These are phyloP conservation scores for Chloroceryle inda DNA, from an alignment of 2,797 vertebrate species.

Conservation along the genomic window DNA sequence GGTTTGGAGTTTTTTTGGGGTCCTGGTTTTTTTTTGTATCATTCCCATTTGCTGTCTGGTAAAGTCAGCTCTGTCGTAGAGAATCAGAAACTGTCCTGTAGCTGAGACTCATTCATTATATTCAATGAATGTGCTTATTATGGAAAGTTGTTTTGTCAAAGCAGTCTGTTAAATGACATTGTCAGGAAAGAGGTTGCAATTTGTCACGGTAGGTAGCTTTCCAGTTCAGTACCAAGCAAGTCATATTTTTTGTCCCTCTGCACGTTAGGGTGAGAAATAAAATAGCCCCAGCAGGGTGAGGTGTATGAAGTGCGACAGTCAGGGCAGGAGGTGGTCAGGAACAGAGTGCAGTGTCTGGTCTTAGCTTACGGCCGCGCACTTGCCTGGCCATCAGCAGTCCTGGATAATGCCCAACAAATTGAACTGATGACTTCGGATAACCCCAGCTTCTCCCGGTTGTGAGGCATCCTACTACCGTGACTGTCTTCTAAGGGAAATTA, in stretches of 20 bases:
- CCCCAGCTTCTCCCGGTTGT: neutral
- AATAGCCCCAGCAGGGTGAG: neutral
- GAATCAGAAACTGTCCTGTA: neutral
- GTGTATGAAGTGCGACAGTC: neutral
- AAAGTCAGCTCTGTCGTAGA: neutral
- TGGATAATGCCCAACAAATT: slow-evolving; percentile 27
- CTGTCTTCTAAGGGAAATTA: slow-evolving; percentile 51
- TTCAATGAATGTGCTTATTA: neutral
- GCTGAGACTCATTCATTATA: neutral
- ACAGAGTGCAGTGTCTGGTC: neutral
- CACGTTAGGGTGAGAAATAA: neutral
- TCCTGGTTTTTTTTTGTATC: neutral
- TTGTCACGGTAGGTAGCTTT: neutral
- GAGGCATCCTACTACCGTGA: neutral
- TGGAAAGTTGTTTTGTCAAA: neutral
- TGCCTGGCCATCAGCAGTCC: neutral
- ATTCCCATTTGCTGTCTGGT: neutral
- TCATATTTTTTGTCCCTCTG: neutral
- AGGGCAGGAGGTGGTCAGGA: neutral
- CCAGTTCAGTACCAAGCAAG: neutral
- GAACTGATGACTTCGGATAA: slow-evolving; percentile 36
- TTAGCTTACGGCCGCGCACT: neutral
- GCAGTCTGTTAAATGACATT: neutral
- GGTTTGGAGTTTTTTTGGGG: too few species aligned
- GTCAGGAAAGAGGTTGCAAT: neutral